Conservation (phyloP, 2,113 vertebrate species). For the Saccopteryx leptura region DNA sequence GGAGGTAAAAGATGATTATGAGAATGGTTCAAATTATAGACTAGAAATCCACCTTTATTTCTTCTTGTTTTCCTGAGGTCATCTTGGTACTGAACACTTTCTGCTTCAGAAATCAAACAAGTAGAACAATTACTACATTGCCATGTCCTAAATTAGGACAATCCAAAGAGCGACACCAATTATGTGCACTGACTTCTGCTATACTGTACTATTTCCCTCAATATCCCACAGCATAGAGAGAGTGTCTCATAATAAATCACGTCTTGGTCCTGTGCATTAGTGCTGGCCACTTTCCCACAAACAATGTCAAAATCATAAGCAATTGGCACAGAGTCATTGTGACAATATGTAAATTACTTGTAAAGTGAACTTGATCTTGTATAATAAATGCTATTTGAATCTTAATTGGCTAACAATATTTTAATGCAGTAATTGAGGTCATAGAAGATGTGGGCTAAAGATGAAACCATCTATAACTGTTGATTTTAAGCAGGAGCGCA, state of each 20-base stretch:
- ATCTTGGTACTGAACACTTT: neutral
- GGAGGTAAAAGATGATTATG: neutral
- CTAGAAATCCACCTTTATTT: neutral
- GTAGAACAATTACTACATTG: neutral
- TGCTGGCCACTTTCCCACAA: constrained; percentile 81
- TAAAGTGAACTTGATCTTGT: constrained; percentile 85
- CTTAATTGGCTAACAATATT: constrained; percentile 90
- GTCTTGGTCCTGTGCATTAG: constrained; percentile 70
- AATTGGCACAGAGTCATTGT: constrained; percentile 80
- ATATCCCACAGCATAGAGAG: constrained; percentile 19
- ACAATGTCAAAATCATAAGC: constrained; percentile 83
- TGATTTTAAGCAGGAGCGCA: constrained; percentile 76
- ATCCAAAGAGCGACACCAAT: neutral
- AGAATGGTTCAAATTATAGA: neutral
- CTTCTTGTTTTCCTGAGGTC: neutral
- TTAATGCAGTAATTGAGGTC: constrained; percentile 89
- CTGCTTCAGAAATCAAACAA: neutral
- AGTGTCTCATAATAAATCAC: constrained; percentile 77
- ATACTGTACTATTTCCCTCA: constrained; percentile 3
- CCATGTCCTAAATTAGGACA: neutral
- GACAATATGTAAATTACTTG: constrained; percentile 88
- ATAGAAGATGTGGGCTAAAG: constrained; percentile 84
- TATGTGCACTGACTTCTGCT: neutral
- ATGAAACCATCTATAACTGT: constrained; percentile 87
- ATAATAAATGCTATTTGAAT: constrained; percentile 87